Conservation (phyloP, 2,888 invertebrate species). For the Kryphioiulus occultus region DNA sequence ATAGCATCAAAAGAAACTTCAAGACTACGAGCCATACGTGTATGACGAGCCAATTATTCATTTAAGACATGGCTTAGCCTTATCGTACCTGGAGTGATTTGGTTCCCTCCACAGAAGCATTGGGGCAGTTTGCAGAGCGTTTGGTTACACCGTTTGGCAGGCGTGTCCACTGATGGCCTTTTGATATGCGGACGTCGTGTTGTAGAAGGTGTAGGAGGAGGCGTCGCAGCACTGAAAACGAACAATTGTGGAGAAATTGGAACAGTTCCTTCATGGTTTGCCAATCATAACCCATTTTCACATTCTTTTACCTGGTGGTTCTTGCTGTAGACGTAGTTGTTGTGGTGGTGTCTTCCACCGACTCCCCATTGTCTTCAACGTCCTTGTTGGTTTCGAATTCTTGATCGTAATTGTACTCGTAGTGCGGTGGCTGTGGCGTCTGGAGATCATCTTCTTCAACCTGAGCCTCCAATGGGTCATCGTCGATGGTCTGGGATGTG, state of each 20-base stretch:
- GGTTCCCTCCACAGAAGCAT: conserved; percentile 90
- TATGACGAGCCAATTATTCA: too few relatives aligned
- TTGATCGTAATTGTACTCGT: conserved; percentile 49
- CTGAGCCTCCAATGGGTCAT: neutral
- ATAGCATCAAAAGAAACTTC: neutral
- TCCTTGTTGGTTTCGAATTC: conserved; percentile 37
- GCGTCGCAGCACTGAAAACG: neutral
- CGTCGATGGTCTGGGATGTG: neutral
- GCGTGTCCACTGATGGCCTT: conserved; percentile 13
- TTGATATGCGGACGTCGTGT: conserved; percentile 6
- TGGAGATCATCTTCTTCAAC: conserved; percentile 47
- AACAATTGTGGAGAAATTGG: too few relatives aligned
- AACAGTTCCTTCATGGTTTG: too few relatives aligned
- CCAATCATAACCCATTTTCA: neutral
- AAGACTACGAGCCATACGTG: too few relatives aligned
- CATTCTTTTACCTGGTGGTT: neutral
- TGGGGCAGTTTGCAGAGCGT: conserved; percentile 89
- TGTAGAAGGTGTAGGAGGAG: neutral
- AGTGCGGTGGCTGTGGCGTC: conserved; percentile 48
- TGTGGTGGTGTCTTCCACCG: conserved; percentile 23
- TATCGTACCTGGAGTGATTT: conserved; percentile 58
- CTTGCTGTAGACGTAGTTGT: neutral
- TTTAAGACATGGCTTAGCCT: neutral
- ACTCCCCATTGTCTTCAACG: conserved; percentile 40
- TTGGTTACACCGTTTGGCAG: conserved; percentile 78